Conservation (phyloP, 2,888 invertebrate genomes). For the Agapostemon virescens region DNA sequence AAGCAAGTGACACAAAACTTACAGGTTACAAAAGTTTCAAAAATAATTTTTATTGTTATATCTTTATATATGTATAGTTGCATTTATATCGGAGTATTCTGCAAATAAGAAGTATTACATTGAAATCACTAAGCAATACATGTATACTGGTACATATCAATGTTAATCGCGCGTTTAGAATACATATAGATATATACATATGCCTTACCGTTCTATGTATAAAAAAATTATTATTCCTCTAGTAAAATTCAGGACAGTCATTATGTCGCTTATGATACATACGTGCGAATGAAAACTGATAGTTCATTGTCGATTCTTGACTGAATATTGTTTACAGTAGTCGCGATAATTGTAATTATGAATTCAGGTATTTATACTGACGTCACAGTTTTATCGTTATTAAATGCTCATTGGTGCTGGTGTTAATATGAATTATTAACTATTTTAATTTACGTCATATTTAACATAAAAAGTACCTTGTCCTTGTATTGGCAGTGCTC, state of each 20-base stretch:
- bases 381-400: conserved; percentile 72
- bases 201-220: conserved; percentile 42
- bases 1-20: conserved; percentile 33
- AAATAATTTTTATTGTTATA: conserved; percentile 28
- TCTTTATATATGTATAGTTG: conserved; percentile 30
- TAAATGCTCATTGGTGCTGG: conserved; percentile 80
- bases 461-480: conserved; percentile 35
- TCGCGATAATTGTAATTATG: conserved; percentile 68
- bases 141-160: conserved; percentile 62
- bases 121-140: conserved; percentile 50
- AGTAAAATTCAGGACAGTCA: conserved; percentile 44
- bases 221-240: conserved; percentile 50
- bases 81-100: conserved; percentile 31
- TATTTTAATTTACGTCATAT: conserved; percentile 44
- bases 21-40: conserved; percentile 20
- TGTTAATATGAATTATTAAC: conserved; percentile 63
- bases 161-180: conserved; percentile 58
- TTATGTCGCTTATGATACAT: conserved; percentile 51
- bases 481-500: not conserved
- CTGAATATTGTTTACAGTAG: conserved; percentile 66
- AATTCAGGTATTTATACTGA: conserved; percentile 73
- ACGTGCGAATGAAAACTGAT: conserved; percentile 51
- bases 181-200: conserved; percentile 27
- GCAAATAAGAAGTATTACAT: conserved; percentile 35
- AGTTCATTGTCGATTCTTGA: conserved; percentile 59